phyloP scores from a whole-genome alignment of 2,113 vertebrate genomes.

The Holacanthus passer region DNA sequence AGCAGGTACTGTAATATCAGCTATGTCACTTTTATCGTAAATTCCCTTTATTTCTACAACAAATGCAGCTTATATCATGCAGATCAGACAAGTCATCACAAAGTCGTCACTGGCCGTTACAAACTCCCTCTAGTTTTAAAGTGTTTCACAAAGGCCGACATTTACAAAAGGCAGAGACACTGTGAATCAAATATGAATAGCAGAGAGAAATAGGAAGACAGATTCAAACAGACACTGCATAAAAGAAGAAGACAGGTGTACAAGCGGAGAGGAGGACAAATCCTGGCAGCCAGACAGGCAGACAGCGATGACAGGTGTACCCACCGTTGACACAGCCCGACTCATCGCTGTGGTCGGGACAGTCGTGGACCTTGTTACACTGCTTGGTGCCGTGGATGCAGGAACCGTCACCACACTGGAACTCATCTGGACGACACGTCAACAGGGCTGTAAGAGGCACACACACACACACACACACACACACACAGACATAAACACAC shows the following conservation, averaged over 20 bases:
- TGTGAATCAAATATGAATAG: not conserved
- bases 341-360: conserved; percentile 92
- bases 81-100: not conserved
- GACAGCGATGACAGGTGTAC: conserved; percentile 47
- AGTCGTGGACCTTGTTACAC: conserved; percentile 93
- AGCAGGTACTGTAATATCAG: not conserved
- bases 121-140: not conserved
- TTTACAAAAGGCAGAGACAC: not conserved
- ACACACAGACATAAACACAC: conserved; percentile 15
- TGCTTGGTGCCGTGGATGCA: conserved; percentile 93
- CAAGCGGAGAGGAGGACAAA: not conserved
- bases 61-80: not conserved
- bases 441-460: conserved; percentile 84
- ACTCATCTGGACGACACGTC: conserved; percentile 92
- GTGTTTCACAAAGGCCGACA: not conserved
- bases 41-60: not conserved
- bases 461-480: conserved; percentile 26
- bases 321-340: conserved; percentile 92
- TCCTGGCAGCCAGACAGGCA: not conserved
- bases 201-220: not conserved
- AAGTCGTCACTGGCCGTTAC: not conserved
- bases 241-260: not conserved
- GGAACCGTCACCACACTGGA: conserved; percentile 93
- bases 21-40: not conserved
- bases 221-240: not conserved